Evolutionary conservation across 2,888 invertebrate genomes (phyloP), one percentile per base, ranked within the genome.

Genomic region (Amphipyra tragopoginis): DNA sequence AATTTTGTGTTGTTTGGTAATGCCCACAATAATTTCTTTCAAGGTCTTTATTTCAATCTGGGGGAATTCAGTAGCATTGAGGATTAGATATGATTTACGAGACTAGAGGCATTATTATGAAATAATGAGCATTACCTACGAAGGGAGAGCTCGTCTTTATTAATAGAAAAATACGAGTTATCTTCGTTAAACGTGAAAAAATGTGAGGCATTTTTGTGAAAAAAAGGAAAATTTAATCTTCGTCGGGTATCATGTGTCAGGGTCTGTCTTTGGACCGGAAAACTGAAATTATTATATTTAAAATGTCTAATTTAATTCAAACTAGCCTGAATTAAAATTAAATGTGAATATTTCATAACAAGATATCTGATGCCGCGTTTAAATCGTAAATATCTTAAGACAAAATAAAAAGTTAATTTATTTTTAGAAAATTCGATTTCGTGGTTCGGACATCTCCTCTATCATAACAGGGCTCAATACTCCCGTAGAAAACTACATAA

Each of bases 1-100:
- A 85, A 86, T 88, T 85, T 85, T 79, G 78, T 82, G 84, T 86
- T 88, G 83, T 88, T 87, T 87, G 84, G 57, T 86, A 85, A 87
- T 85, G 81, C 82, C 76, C 77, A 78, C 82, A 87, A 86, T 86
- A 85, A 88, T 86, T 86, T 87, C 84, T 86, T 87, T 87, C 80
- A 83, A 84, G 84, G 84, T 79, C 80, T 82, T 75, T 80, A 82
- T 83, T 84, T 83, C 82, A 83, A 88, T 87, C 86, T 83, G 74
- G 69, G 75, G 70, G 59, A 75, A 74, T 66, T 81, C 78, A 58
- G 77, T 73, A 82, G 70, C 70, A 79, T 79, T 77, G 66, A 65
- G 76, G 82, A 82, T 86, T 84, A 81, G 67, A 69, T 70, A 82
- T 85, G 80, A 85, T 83, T 84, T 81, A 84, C 73, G 80, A 74